These are phyloP conservation scores for Nyctibius grandis DNA, from an alignment of 2,797 vertebrate genomes.

Conservation along the genomic window DNA sequence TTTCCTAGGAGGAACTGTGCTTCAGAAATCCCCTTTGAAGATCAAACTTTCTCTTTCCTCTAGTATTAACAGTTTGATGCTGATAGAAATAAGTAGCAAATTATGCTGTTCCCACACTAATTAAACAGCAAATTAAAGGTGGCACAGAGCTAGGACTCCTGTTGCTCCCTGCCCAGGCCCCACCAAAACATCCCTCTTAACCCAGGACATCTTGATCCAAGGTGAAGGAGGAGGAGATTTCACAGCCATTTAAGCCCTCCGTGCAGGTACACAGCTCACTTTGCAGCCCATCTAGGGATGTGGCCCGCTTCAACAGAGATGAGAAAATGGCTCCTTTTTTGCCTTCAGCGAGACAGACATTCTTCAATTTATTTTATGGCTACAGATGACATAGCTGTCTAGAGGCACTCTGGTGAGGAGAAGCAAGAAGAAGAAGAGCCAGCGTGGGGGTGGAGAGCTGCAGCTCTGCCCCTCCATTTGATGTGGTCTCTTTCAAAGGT, in stretches of 20 bases:
- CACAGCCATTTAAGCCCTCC: not conserved
- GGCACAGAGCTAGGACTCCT: not conserved
- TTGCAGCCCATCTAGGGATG: not conserved
- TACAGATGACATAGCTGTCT: slow-evolving; percentile 37
- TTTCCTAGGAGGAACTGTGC: not conserved
- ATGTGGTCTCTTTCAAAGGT: slow-evolving; percentile 30
- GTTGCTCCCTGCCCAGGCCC: not conserved
- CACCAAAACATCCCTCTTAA: not conserved
- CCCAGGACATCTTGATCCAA: not conserved
- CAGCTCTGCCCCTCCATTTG: slow-evolving; percentile 1
- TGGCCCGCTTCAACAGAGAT: rapidly evolving
- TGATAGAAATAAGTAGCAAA: not conserved
- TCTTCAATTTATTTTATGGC: slow-evolving; percentile 12
- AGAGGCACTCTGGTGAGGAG: not conserved
- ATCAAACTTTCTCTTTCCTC: not conserved
- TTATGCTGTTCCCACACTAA: not conserved
- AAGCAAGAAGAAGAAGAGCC: not conserved
- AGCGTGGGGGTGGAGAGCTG: not conserved
- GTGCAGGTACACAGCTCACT: not conserved
- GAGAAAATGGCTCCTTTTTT: not conserved
- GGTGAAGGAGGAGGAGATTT: not conserved
- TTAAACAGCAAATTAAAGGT: not conserved
- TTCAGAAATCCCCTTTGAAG: not conserved
- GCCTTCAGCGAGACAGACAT: not conserved
- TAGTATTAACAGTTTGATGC: not conserved